Conservation (phyloP, 2,888 invertebrate species). For the Melanophora roralis region DNA sequence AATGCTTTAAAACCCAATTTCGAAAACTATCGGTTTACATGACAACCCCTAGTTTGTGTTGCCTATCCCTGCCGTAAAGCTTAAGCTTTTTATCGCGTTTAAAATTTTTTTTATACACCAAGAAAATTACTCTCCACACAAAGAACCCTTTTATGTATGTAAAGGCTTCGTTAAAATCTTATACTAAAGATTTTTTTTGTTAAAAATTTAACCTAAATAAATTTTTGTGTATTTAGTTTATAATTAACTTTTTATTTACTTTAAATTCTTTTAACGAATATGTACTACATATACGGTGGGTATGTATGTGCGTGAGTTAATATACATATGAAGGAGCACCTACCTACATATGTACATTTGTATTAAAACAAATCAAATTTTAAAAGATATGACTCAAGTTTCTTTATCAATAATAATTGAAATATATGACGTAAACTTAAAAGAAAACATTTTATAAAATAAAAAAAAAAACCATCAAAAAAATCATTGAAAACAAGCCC, state of each 20-base stretch:
- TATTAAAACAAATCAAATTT: neutral
- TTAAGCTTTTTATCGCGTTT: no score
- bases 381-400: constrained; percentile 18
- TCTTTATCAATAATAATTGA: constrained; percentile 22
- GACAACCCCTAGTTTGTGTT: no score
- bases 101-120: no score
- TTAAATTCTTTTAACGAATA: neutral
- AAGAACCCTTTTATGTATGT: neutral
- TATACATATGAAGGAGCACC: neutral
- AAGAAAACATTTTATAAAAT: neutral
- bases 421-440: constrained; percentile 40
- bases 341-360: neutral
- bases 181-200: neutral
- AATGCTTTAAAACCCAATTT: no score
- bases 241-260: constrained; percentile 13
- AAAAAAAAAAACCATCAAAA: neutral
- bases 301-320: neutral
- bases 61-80: no score
- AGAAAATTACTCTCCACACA: neutral
- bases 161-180: neutral
- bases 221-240: neutral
- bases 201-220: constrained; percentile 1
- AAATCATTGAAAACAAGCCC: neutral
- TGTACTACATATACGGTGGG: neutral
- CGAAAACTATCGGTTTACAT: no score